Percentiles rank a stretch among this genome's conserved stretches.
These are phyloP conservation scores for Cottoperca gobio DNA, from an alignment of 2,797 vertebrate species.

Conservation along the genomic window DNA sequence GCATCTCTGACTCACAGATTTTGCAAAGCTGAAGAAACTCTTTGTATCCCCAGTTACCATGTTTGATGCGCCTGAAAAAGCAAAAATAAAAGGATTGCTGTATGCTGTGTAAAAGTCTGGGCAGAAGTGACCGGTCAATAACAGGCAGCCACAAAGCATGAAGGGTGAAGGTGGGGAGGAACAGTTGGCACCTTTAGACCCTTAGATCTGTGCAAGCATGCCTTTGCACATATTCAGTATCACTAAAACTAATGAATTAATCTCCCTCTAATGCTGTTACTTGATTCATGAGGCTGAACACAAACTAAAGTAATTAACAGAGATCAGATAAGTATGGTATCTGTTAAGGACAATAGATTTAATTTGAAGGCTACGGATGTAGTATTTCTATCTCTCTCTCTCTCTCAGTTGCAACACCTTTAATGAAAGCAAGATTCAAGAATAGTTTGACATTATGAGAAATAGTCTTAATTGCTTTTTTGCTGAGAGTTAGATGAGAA, in stretches of 20 bases:
- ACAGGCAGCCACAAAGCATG: conserved; percentile 41
- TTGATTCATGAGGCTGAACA: conserved; percentile 47
- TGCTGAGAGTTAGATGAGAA: background rate
- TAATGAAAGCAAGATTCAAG: background rate
- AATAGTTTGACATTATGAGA: background rate
- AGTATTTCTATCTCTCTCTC: conserved; percentile 17
- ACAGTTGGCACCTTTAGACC: conserved; percentile 54
- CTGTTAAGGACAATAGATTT: conserved; percentile 36
- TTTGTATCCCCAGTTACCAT: conserved; percentile 99
- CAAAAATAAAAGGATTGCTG: conserved; percentile 72
- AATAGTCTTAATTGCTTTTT: background rate
- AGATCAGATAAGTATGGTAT: conserved; percentile 33
- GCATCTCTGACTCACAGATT: conserved; percentile 91
- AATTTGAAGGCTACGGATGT: conserved; percentile 21
- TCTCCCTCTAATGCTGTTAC: conserved; percentile 44
- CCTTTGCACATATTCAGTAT: conserved; percentile 42
- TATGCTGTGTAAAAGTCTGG: conserved; percentile 44
- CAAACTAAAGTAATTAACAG: conserved; percentile 46
- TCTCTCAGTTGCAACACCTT: background rate
- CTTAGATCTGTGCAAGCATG: conserved; percentile 53
- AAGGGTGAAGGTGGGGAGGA: conserved; percentile 35
- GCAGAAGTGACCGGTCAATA: conserved; percentile 54
- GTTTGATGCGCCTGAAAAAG: conserved; percentile 95
- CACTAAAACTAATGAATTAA: conserved; percentile 48
- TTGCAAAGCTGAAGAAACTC: conserved; percentile 99